Evolutionary conservation across 2,113 vertebrate species (phyloP).

Genomic region (Gymnobelideus leadbeateri): DNA sequence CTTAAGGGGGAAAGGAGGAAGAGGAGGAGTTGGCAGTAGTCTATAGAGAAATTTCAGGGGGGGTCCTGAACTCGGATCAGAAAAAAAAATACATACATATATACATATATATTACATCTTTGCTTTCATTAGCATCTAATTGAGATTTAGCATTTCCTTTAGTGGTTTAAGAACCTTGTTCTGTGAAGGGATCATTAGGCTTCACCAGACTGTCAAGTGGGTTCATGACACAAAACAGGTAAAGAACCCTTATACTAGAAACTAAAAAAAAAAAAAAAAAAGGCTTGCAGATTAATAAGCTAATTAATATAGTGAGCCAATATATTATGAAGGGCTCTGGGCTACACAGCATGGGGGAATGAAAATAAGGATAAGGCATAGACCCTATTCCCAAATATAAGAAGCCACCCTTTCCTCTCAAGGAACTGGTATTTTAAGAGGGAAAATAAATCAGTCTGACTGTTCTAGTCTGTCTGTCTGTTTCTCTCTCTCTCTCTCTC

Average conservation of each 20-base stretch:
- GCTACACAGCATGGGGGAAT: neutral
- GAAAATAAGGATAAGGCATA: neutral
- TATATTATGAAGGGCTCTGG: neutral
- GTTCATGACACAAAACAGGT: neutral
- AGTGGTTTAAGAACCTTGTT: neutral
- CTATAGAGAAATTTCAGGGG: neutral
- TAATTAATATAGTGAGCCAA: neutral
- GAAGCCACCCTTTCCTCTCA: neutral
- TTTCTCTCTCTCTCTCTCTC: too few species aligned
- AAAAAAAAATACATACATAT: neutral
- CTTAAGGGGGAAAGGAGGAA: neutral
- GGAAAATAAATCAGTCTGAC: neutral
- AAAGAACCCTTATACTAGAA: neutral
- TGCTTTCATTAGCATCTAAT: neutral
- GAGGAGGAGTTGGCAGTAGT: neutral
- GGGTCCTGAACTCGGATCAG: neutral
- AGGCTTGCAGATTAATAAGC: neutral
- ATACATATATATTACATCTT: neutral
- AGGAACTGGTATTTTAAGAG: neutral
- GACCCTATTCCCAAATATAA: neutral
- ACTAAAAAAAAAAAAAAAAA: neutral
- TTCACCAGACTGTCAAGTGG: neutral
- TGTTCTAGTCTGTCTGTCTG: neutral
- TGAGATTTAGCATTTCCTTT: neutral
- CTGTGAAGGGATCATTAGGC: neutral